Base-by-base conservation (phyloP, 2,797 vertebrate genomes). In the Botia almorhae region DNA sequence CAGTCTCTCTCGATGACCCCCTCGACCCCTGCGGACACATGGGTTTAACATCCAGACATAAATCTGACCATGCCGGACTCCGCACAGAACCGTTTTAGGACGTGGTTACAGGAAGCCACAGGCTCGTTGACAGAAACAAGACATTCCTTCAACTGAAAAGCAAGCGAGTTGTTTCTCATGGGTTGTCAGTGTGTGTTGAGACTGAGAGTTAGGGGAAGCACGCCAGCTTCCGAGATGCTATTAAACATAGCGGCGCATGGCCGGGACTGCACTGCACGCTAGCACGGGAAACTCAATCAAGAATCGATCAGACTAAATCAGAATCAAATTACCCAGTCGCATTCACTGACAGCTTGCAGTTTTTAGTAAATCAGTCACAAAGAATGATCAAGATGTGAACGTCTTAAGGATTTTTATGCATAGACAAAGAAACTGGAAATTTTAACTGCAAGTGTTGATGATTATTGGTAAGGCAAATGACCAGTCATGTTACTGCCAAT, bases 121-220 rank as follows among this genome's bases (percentile, higher is more conserved):
- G 58, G 80, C 73, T 80, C 58, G 13, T 48, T 74, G 70, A 69
- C 65, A 69, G 81, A 80, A 76, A 46, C 63, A 39, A 60, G 23
- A 43, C 51, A 48, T 81, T 84, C 71, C 61, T 80, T 78, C 23
- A 82, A 84, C 78, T 69, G 77, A 82, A 78, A 74, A 85, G 85
- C 72, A 61, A 84, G 83, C 81, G 67, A 51, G 17, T 46, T 74
- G 61, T 87, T 86, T 69, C 81, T 85, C 76, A 85, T 64, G 81
- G 53, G 69, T 70, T 75, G 71, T 83, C 71, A 69, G 33, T 33
- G 55, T 33, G 17, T 55, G 48, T 74, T 69, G 23, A 65, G 71
- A 13, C 55, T 19, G 53, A 69, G 61, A 79, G 70, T 43, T 65
- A 74, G 50, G 7, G 53, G 16, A 78, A 83, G 78, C 55, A 23